A percentile compares a stretch with the other conserved stretches of the same genome.
Evolutionary conservation across 2,797 vertebrate genomes (phyloP).

Genomic region (Peromyscus aztecus): DNA sequence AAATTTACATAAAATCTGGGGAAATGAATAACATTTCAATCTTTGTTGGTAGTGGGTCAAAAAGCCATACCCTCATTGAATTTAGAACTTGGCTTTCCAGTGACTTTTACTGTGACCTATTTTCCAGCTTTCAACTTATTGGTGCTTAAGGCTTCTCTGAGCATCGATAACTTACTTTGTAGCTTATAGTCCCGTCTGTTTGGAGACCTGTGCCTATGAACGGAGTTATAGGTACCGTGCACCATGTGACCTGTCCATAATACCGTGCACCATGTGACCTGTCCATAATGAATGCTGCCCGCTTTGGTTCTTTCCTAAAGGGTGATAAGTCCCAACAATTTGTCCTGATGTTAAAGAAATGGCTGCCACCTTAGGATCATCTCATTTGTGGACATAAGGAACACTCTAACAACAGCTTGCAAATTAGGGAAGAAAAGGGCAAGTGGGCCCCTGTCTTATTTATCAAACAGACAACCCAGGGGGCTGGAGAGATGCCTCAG

Average conservation of each 20-base stretch:
- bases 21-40: constrained; percentile 72
- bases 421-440: background rate
- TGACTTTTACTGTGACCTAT: constrained; percentile 65
- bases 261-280: background rate
- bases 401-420: background rate
- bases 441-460: background rate
- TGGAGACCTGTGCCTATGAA: background rate
- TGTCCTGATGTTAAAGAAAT: background rate
- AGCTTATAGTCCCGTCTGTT: background rate
- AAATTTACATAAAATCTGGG: constrained; percentile 82
- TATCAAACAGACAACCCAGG: background rate
- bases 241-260: background rate
- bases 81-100: constrained; percentile 65
- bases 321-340: constrained; percentile 27
- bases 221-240: background rate
- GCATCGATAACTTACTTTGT: constrained; percentile 41
- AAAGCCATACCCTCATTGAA: constrained; percentile 74
- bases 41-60: constrained; percentile 72
- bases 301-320: constrained; percentile 45
- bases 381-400: background rate
- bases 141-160: constrained; percentile 27
- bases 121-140: constrained; percentile 58
- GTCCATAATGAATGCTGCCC: constrained; percentile 3
- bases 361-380: background rate
- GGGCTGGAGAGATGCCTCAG: background rate